These are phyloP conservation scores for Ptilorrhoa leucosticta DNA, from an alignment of 2,113 vertebrate genomes.

Conservation along the genomic window DNA sequence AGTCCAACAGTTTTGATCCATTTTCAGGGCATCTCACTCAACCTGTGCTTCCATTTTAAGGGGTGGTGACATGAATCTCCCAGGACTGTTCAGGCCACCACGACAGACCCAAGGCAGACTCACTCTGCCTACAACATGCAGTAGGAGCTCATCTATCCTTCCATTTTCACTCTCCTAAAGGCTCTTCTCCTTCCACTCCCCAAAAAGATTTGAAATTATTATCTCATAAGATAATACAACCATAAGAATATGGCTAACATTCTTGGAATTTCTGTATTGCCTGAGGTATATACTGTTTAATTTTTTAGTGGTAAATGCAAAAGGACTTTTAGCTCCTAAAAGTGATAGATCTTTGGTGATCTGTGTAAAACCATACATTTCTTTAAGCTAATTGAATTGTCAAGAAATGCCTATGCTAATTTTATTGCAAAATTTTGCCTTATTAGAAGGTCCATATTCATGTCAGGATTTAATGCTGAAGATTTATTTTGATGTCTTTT, in stretches of 20 bases:
- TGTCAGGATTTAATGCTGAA: neutral
- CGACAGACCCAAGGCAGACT: neutral
- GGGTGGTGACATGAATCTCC: neutral
- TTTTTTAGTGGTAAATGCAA: neutral
- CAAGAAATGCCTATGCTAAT: neutral
- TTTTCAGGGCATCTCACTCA: neutral
- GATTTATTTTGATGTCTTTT: neutral
- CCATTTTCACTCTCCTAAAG: neutral
- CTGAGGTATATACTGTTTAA: neutral
- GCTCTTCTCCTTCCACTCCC: neutral
- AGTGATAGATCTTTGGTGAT: neutral
- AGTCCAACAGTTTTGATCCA: neutral
- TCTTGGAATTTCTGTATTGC: neutral
- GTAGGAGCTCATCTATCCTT: rapidly evolving
- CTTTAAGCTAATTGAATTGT: neutral
- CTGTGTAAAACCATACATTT: neutral
- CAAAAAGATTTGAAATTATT: neutral
- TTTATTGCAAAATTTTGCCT: neutral
- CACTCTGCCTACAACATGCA: neutral
- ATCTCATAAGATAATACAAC: neutral
- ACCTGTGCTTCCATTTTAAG: neutral
- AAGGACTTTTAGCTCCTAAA: neutral
- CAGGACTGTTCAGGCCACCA: neutral
- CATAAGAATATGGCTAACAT: neutral
- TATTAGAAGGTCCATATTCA: neutral